Base-by-base conservation (phyloP, 2,888 invertebrate species). In the Torymus auratus region DNA sequence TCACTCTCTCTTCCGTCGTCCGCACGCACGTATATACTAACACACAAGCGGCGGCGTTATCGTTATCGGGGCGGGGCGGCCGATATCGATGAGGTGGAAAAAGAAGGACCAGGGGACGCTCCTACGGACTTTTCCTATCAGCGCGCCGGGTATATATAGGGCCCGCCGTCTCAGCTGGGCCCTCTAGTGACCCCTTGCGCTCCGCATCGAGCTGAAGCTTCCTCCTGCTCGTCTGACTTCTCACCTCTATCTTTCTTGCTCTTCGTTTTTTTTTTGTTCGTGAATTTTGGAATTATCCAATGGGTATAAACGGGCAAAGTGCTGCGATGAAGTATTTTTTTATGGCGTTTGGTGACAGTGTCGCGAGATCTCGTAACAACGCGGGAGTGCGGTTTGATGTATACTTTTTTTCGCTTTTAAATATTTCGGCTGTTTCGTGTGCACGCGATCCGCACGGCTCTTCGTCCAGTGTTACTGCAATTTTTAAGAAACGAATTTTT, bases 21-120 rank as follows among this genome's bases (percentile, higher is more conserved):
- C 41, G 7, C 7, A 41, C 7, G 5, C 17, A 61, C 52, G 61
- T 55, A 41, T 23, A 61, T 60, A 62, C n/a, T 23, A 55, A 62
- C 12, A 62, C 52, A 61, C 84, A 3, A 2, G 83, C 86, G 86
- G 7, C 41, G 41, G 7, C 80, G 85, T 86, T 87, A 87, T 87
- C 89, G 87, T 87, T 88, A 87, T 87, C 87, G 88, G 89, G 90
- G 90, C 87, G 89, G 89, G 89, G 89, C 88, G 87, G 64, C 85
- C 85, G 89, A 88, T 90, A 90, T 89, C 90, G 89, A 88, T 88
- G 88, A 87, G 60, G 56, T 55, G 86, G 86, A 61, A 53, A 41
- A 28, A 50, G 17, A 65, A 72, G 62, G 87, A 88, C 87, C 86
- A 86, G 85, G 86, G 86, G 41, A 88, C 86, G 87, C 41, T 5